These are phyloP conservation scores for Melipona quadrifasciata DNA, from an alignment of 1,140 invertebrate genomes.

Conservation along the genomic window DNA sequence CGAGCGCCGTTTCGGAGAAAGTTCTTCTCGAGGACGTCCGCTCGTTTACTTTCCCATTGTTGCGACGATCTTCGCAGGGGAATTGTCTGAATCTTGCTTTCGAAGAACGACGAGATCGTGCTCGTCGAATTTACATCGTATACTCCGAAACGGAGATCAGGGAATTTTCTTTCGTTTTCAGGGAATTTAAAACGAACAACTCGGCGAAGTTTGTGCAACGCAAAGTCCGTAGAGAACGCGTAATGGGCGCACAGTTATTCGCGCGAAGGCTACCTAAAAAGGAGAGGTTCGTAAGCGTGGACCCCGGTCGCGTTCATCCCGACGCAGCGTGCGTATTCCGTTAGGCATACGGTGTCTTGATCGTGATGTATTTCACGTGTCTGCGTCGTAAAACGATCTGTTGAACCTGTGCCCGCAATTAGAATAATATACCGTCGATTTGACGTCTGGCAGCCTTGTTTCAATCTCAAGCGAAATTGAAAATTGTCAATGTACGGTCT, in stretches of 20 bases:
- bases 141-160: background rate
- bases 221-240: slow-evolving; percentile 16
- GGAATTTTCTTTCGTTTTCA: background rate
- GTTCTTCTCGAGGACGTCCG: background rate
- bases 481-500: no score
- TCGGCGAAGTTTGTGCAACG: background rate
- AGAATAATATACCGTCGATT: slow-evolving; percentile 44
- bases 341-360: slow-evolving; percentile 65
- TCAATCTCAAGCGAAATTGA: background rate
- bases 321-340: slow-evolving; percentile 64
- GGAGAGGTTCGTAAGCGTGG: slow-evolving; percentile 59
- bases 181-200: background rate
- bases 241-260: slow-evolving; percentile 48
- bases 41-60: background rate
- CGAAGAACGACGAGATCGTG: background rate
- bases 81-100: no score
- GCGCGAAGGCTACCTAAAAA: slow-evolving; percentile 57
- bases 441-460: background rate
- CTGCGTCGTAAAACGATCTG: slow-evolving; percentile 9
- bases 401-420: slow-evolving; percentile 29
- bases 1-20: slow-evolving; percentile 30
- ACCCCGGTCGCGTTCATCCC: slow-evolving; percentile 54
- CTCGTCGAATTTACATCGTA: background rate
- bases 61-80: background rate
- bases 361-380: slow-evolving; percentile 57